phyloP scores from a whole-genome alignment of 1,140 invertebrate species.

The Monomorium pharaonis region DNA sequence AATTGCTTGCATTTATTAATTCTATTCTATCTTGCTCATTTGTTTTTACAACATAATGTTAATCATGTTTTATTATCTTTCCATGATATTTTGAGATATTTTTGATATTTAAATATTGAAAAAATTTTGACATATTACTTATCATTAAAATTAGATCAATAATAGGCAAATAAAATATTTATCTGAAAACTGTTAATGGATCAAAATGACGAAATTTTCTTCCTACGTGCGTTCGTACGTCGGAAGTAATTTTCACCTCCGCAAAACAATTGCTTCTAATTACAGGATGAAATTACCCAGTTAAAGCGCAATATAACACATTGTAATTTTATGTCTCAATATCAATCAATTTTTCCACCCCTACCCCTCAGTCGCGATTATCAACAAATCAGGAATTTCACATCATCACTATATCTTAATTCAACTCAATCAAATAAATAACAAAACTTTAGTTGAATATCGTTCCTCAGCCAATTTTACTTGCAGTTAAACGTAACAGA shows the following conservation, averaged over 20 bases:
- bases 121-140: background rate
- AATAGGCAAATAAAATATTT: background rate
- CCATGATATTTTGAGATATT: background rate
- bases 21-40: background rate
- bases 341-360: conserved; percentile 26
- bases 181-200: background rate
- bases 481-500: background rate
- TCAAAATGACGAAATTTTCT: background rate
- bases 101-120: background rate
- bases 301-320: background rate
- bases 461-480: background rate
- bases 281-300: background rate
- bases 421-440: background rate
- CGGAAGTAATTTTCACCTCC: background rate
- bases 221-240: background rate
- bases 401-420: too few species aligned
- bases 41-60: too few species aligned
- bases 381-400: too few species aligned
- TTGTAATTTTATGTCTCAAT: conserved; percentile 14
- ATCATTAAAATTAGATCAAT: background rate
- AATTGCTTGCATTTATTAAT: background rate
- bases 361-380: too few species aligned
- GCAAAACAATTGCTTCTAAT: conserved; percentile 23
- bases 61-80: background rate
- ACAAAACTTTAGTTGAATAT: background rate